These are phyloP conservation scores for Ptiloglossa arizonensis DNA, from an alignment of 1,140 invertebrate species.

Conservation along the genomic window DNA sequence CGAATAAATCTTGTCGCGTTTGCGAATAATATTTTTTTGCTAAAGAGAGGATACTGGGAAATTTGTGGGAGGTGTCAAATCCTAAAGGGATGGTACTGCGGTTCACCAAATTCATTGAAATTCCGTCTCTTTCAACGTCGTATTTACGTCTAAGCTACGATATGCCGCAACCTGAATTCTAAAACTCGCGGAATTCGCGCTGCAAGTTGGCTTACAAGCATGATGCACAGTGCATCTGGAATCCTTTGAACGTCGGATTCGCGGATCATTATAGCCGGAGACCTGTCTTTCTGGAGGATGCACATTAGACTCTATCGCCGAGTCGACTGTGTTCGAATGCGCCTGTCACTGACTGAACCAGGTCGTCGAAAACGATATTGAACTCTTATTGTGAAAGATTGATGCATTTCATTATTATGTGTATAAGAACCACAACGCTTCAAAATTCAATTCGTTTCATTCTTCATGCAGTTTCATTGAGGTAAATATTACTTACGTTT, in stretches of 20 bases:
- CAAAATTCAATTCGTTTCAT: conserved; percentile 12
- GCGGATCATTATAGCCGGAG: conserved; percentile 44
- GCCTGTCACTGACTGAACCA: not conserved
- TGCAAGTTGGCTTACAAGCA: conserved; percentile 34
- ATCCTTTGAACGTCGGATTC: conserved; percentile 38
- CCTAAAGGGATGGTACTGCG: too few relatives aligned
- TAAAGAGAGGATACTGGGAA: too few relatives aligned
- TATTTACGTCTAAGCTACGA: not conserved
- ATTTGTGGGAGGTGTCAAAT: too few relatives aligned
- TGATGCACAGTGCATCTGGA: not conserved
- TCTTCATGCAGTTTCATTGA: not conserved
- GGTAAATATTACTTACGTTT: not conserved
- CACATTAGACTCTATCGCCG: conserved; percentile 35
- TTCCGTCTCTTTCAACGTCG: not conserved
- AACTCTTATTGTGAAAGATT: not conserved
- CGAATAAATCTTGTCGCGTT: too few relatives aligned
- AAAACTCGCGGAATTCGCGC: conserved; percentile 16
- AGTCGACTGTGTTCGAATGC: not conserved
- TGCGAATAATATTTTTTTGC: too few relatives aligned
- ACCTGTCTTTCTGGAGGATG: conserved; percentile 33
- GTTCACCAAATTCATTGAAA: not conserved
- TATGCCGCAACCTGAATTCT: not conserved
- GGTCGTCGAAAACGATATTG: conserved; percentile 9
- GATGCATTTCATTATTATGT: conserved; percentile 7
- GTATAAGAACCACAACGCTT: not conserved